Evolutionary conservation across 2,113 vertebrate species (phyloP).

Genomic region (Elgaria multicarinata): DNA sequence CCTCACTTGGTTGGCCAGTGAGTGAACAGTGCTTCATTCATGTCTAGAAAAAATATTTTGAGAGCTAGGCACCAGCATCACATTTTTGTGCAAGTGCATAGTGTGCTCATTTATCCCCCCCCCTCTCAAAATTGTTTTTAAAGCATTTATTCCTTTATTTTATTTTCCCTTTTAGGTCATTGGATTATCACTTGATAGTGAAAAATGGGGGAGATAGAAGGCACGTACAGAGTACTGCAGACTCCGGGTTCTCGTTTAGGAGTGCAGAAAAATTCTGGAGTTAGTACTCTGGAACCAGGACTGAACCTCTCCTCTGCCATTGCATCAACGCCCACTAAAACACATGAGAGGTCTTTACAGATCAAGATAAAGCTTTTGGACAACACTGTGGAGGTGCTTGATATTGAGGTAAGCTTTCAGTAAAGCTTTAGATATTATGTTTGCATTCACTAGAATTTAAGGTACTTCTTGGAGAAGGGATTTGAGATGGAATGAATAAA

Average conservation of each 20-base stretch:
- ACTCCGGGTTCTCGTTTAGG: slow-evolving; percentile 89
- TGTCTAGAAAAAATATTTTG: not conserved
- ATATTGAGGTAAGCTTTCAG: slow-evolving; percentile 84
- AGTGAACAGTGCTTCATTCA: not conserved
- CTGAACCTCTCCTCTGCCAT: slow-evolving; percentile 78
- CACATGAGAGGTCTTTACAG: slow-evolving; percentile 72
- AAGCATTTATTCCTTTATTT: not conserved
- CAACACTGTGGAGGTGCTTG: slow-evolving; percentile 84
- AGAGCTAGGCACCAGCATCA: not conserved
- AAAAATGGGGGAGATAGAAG: slow-evolving; percentile 94
- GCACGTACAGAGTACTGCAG: slow-evolving; percentile 89
- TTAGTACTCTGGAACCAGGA: slow-evolving; percentile 91
- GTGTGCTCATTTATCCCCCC: not conserved
- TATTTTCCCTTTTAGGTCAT: not conserved
- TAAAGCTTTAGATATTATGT: not conserved
- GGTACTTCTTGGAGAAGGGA: not conserved
- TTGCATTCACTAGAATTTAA: fast-evolving
- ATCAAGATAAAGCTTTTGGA: slow-evolving; percentile 89
- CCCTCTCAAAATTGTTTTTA: not conserved
- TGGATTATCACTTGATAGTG: slow-evolving; percentile 42
- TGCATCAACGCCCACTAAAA: slow-evolving; percentile 44
- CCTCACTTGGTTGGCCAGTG: not conserved
- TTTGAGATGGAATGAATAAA: not conserved
- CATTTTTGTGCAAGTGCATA: not conserved
- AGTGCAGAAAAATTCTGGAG: slow-evolving; percentile 79